A percentile compares a stretch with the other conserved stretches of the same genome.
phyloP scores from a whole-genome alignment of 2,888 invertebrate species.

The Steinernema scapterisci region DNA sequence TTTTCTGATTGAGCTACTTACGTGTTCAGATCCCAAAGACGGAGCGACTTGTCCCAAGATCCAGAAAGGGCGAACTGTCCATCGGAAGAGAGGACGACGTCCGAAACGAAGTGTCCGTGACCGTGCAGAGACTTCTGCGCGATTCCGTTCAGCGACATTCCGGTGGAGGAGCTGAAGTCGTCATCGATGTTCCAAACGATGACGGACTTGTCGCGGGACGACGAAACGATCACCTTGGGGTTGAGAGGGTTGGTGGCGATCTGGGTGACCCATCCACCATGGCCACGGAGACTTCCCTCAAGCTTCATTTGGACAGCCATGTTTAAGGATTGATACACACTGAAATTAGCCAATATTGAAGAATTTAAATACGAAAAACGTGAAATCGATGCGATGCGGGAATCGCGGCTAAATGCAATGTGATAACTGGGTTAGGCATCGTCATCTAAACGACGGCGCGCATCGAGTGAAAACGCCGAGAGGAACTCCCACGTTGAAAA shows the following conservation, averaged over 20 bases:
- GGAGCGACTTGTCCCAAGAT: conserved; percentile 98
- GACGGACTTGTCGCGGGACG: conserved; percentile 85
- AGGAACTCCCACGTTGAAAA: no score
- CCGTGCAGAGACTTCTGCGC: conserved; percentile 94
- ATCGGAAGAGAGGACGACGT: conserved; percentile 97
- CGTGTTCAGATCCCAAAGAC: conserved; percentile 97
- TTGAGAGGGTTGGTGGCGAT: conserved; percentile 98
- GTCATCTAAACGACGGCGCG: no score
- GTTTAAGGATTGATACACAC: not conserved
- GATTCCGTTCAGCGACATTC: conserved; percentile 82
- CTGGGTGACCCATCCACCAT: conserved; percentile 99
- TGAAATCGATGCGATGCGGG: no score
- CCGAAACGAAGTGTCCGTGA: conserved; percentile 97
- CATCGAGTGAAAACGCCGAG: no score
- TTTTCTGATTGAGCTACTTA: no score
- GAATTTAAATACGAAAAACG: no score
- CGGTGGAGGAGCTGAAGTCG: conserved; percentile 82
- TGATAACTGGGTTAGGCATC: no score
- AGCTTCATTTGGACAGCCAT: conserved; percentile 83
- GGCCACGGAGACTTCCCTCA: conserved; percentile 91
- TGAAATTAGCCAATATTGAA: no score
- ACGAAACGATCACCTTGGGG: conserved; percentile 91
- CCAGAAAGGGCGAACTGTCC: conserved; percentile 99
- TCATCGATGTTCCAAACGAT: conserved; percentile 98
- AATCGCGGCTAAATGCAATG: no score